phyloP scores from a whole-genome alignment of 2,113 vertebrate genomes.

The Ptyas mucosa region DNA sequence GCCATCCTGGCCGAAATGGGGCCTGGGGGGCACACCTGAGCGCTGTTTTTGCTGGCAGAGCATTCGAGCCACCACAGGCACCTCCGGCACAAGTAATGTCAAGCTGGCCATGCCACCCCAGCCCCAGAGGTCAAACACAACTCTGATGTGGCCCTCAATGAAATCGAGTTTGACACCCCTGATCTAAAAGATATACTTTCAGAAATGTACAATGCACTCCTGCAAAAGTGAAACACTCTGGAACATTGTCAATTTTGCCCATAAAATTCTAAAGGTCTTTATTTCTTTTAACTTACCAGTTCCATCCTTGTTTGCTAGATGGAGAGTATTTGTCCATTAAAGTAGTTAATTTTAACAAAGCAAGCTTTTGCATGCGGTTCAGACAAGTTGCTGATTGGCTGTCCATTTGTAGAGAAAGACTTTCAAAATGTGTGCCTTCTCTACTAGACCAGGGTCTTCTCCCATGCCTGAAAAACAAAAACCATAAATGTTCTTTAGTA shows the following conservation, averaged over 20 bases:
- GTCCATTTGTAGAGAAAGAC: conserved; percentile 57
- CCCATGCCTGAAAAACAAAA: conserved; percentile 54
- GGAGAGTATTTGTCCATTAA: conserved; percentile 87
- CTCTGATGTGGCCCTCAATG: too few species aligned
- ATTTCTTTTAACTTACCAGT: conserved; percentile 76
- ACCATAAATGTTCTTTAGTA: neutral
- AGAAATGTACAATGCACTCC: neutral
- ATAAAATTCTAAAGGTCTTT: neutral
- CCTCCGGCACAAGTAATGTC: too few species aligned
- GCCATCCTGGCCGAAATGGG: too few species aligned
- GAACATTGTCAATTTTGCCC: neutral
- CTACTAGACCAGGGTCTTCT: conserved; percentile 68
- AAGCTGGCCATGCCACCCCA: too few species aligned
- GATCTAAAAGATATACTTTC: neutral
- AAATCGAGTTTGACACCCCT: too few species aligned
- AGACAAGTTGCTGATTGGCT: conserved; percentile 72
- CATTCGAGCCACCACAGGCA: too few species aligned
- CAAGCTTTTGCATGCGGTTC: conserved; percentile 77
- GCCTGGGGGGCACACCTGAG: too few species aligned
- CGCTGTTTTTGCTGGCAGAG: too few species aligned
- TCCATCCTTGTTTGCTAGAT: conserved; percentile 86
- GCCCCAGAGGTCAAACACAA: too few species aligned
- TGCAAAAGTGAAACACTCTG: neutral
- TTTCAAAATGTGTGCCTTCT: conserved; percentile 55
- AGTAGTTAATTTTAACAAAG: conserved; percentile 80